Evolutionary conservation across 2,888 invertebrate species (phyloP).

Genomic region (Perizoma affinitatum): DNA sequence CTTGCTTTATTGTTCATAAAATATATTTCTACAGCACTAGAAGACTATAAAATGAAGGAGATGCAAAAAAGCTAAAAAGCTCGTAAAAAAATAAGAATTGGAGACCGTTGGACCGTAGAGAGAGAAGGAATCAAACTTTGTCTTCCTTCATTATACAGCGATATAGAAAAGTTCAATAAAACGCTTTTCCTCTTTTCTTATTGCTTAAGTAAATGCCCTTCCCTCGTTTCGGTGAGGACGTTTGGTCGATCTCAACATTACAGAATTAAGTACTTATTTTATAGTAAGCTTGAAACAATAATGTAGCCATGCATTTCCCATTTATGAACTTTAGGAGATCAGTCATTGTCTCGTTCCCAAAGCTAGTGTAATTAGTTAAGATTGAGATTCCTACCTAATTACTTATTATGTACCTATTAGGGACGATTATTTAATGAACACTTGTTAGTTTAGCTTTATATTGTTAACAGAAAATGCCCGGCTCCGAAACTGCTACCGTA

Average conservation of each 20-base stretch:
- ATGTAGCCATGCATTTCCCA: too few relatives aligned
- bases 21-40: too few relatives aligned
- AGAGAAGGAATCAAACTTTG: conserved; percentile 70
- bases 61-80: too few relatives aligned
- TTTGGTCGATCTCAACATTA: conserved; percentile 55
- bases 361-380: too few relatives aligned
- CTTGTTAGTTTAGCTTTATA: not conserved
- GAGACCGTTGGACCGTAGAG: conserved; percentile 60
- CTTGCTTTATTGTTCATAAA: too few relatives aligned
- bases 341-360: too few relatives aligned
- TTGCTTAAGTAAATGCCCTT: conserved; percentile 72
- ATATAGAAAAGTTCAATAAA: conserved; percentile 82
- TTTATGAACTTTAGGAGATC: too few relatives aligned
- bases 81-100: not conserved
- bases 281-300: too few relatives aligned
- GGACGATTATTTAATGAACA: not conserved
- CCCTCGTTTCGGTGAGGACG: conserved; percentile 27
- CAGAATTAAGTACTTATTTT: not conserved
- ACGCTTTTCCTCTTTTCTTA: conserved; percentile 79
- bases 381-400: too few relatives aligned
- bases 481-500: conserved; percentile 57
- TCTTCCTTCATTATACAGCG: conserved; percentile 77
- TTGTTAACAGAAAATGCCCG: conserved; percentile 67
- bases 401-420: not conserved
- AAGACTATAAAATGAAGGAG: too few relatives aligned